Base-by-base conservation (phyloP, 2,797 vertebrate genomes). In the Trachurus trachurus region DNA sequence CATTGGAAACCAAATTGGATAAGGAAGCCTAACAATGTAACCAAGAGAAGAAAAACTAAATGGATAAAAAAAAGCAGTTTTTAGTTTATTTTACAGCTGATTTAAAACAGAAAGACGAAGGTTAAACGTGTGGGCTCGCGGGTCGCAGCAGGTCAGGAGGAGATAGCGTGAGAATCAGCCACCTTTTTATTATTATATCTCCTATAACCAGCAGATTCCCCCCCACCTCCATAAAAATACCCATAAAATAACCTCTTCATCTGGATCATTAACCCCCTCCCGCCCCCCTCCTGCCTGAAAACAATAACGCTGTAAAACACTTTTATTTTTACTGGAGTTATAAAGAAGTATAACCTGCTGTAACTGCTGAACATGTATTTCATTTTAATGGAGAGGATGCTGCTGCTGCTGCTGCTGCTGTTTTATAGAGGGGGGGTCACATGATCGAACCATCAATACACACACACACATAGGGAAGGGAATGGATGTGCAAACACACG, bases 251-350 rank as follows among this genome's bases (percentile, higher is more conserved):
- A 89, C 71, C 87, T 86, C 76, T 78, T 93, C 89, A 88, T 87
- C 87, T 85, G 86, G 86, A 78, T 94, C 92, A 92, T 93, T 91
- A 93, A 89, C 76, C 21, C 31, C 31, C 76, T 17, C 22, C 73
- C 60, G 9, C 89, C 76, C 21, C 22, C 74, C 60, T 0, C 39
- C 40, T 4, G 77, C 82, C 86, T 93, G 91, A 94, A 94, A 94
- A 95, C 94, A 94, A 92, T 94, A 93, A 94, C 49, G 92, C 94
- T 67, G 89, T 96, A 95, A 95, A 95, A 93, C 87, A 85, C 83
- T 93, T 91, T 81, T 88, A 89, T 92, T 87, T 95, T 95, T 95
- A 95, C 92, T 88, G 85, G 90, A 90, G 89, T 89, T 84, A 80
- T 95, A 95, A 95, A 95, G 85, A 85, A 76, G 80, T 76, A 83